phyloP scores from a whole-genome alignment of 2,888 invertebrate species.

The Athetis lepigone region DNA sequence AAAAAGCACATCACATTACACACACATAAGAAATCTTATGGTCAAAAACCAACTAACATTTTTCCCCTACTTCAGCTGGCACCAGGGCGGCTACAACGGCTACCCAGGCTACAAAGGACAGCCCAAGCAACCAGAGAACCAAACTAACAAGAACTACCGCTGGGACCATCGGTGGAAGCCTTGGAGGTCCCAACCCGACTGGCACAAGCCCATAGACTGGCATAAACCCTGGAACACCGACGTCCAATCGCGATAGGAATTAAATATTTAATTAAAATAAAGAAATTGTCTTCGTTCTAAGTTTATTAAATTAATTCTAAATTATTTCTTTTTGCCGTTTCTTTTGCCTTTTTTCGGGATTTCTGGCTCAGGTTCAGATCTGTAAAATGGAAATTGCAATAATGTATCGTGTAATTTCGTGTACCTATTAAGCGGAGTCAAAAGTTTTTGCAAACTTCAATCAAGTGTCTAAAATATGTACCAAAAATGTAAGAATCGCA shows the following conservation, averaged over 20 bases:
- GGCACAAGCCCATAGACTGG: constrained; percentile 58
- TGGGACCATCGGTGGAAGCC: constrained; percentile 77
- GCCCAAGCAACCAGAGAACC: constrained; percentile 67
- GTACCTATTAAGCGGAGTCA: too few species aligned
- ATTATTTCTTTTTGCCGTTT: constrained; percentile 75
- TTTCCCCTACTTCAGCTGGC: constrained; percentile 64
- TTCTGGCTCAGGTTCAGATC: constrained; percentile 83
- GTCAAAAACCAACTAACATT: too few species aligned
- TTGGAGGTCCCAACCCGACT: constrained; percentile 69
- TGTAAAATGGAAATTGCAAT: constrained; percentile 59
- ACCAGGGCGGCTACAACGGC: constrained; percentile 61
- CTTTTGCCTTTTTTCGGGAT: constrained; percentile 74
- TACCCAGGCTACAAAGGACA: constrained; percentile 61
- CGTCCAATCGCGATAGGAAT: constrained; percentile 44
- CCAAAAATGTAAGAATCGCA: too few species aligned
- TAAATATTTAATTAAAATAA: constrained; percentile 36
- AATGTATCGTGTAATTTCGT: background rate
- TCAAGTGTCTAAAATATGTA: too few species aligned
- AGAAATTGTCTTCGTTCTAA: too few species aligned
- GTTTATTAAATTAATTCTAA: constrained; percentile 29
- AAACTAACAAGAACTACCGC: constrained; percentile 66
- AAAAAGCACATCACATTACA: too few species aligned
- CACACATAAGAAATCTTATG: too few species aligned
- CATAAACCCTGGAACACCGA: constrained; percentile 39
- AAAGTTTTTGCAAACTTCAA: too few species aligned